Evolutionary conservation across 2,888 invertebrate species (phyloP), one percentile per base, ranked within the genome.

Genomic region (Drosophila longiperda): DNA sequence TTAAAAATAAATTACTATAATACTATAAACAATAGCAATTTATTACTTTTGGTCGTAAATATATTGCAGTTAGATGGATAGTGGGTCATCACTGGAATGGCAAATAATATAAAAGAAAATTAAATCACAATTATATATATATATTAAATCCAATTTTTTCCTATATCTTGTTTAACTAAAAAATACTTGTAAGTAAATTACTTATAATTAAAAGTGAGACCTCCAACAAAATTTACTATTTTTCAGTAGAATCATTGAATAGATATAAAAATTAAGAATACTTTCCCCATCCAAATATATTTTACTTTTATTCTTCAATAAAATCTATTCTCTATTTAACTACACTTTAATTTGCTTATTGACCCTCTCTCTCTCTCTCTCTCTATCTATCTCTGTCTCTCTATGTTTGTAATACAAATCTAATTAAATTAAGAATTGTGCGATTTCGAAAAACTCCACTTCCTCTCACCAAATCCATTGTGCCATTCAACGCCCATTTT

Each of bases 341-440:
- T 15, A 7, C 8, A 52, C 17, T 33, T 45, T 20, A 9, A 33
- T 49, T 52, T 40, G 33, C 26, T 33, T 42, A 29, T 33, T 20
- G 9, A 20, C 23, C 40, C 29, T 36, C 32, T 49, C 34, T 61
- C 50, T 36, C 29, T 34, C 33, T 48, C 29, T 50, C 32, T 61
- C 53, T 36, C 20, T 2, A 7, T 7, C 6, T 20, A 1, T 45
- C 1, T 36, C 7, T 7, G 3, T 6, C 38, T 59, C 52, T 34
- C n/a, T 20, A 1, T 45, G 45, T 8, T 45, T 62, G 45, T 49
- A 61, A 57, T 36, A 59, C 60, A 69, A 64, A 48, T 57, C 55
- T 52, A 70, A 80, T 81, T 73, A 80, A 75, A 87, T 83, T 83
- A 81, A 74, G 72, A 59, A 78, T 55, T 69, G 38, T 50, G 55